These are phyloP conservation scores for Acrossocheilus fasciatus DNA, from an alignment of 2,797 vertebrate species.

Conservation along the genomic window DNA sequence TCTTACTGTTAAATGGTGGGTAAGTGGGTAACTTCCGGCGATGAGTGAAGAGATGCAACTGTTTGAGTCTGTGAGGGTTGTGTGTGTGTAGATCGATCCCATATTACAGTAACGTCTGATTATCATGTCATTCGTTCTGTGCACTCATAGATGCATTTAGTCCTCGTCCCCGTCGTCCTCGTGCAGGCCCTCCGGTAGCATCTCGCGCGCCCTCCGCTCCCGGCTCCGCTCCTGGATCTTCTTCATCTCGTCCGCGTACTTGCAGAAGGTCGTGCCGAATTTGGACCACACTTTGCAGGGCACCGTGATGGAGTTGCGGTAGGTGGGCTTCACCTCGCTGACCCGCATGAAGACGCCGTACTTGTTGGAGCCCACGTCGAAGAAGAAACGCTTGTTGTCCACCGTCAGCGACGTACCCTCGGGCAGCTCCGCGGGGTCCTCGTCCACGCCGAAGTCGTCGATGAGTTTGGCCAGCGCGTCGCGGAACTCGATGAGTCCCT, in stretches of 20 bases:
- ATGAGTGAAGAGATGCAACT: slow-evolving; percentile 89
- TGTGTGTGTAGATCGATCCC: slow-evolving; percentile 85
- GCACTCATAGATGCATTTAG: slow-evolving; percentile 70
- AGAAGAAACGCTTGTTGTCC: slow-evolving; percentile 99
- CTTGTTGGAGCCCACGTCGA: slow-evolving; percentile 98
- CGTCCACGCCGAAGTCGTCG: slow-evolving; percentile 97
- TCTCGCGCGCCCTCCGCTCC: slow-evolving; percentile 92
- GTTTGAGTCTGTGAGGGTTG: slow-evolving; percentile 90
- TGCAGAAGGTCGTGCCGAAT: slow-evolving; percentile 96
- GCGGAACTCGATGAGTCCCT: slow-evolving; percentile 98
- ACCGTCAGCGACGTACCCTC: slow-evolving; percentile 97
- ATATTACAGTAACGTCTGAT: slow-evolving; percentile 73
- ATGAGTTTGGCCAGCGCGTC: slow-evolving; percentile 98
- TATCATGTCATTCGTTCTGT: slow-evolving; percentile 72
- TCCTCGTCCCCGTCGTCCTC: slow-evolving; percentile 87
- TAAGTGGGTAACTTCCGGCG: slow-evolving; percentile 97
- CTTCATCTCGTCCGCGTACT: slow-evolving; percentile 98
- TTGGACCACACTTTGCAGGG: slow-evolving; percentile 99
- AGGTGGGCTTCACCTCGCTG: slow-evolving; percentile 97
- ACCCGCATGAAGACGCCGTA: slow-evolving; percentile 98
- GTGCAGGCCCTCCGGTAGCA: slow-evolving; percentile 84
- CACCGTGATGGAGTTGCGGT: slow-evolving; percentile 98
- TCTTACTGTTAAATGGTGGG: slow-evolving; percentile 98
- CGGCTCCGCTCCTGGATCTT: slow-evolving; percentile 97
- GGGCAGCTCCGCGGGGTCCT: slow-evolving; percentile 96